Evolutionary conservation across 2,113 vertebrate genomes (phyloP), one percentile per base, ranked within the genome.

Genomic region (Hepsetus odoe): DNA sequence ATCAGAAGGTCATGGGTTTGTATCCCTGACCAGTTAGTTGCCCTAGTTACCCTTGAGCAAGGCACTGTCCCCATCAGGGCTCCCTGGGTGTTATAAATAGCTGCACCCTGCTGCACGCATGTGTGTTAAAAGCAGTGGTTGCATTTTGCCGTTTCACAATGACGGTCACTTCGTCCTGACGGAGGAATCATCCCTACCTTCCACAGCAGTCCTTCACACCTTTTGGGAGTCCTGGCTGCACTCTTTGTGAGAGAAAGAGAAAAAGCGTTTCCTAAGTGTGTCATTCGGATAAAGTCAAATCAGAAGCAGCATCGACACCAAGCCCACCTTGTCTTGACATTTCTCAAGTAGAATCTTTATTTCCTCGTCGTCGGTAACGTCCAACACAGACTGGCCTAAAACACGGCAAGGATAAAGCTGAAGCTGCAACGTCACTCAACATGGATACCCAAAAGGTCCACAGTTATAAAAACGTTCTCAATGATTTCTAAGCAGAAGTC

Each of bases 201-300:
- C 94, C 94, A 96, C 0, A 98, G 92, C 46, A 90, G 90, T 40
- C 95, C 97, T 91, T 98, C 96, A 0, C 93, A 95, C 78, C 89
- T 90, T 83, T 89, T 91, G 82, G 96, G 75, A 1, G 84, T 86
- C 87, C 89, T 40, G 90, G 80, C 91, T 88, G 75, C 81, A 66
- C 79, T 90, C 92, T 96, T 93, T 80, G 58, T 83, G 0, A 83
- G 67, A 86, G 33, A 80, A 70, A 59, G 76, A 66, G 16, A 32
- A 13, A 61, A 8, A 2, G 28, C 14, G 4, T 28, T 32, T 18
- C 20, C 33, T n/a, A 4, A 22, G 3, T 20, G 11, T 2, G 35
- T 28, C 20, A 38, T 14, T 32, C 22, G 10, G 4, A 38, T n/a
- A 65, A 65, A 1, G 10, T 35, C 1, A 30, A 59, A 32, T 28